Evolutionary conservation across 2,797 vertebrate genomes (phyloP), one percentile per base, ranked within the genome.

Genomic region (Xiphorhynchus erythropygius): DNA sequence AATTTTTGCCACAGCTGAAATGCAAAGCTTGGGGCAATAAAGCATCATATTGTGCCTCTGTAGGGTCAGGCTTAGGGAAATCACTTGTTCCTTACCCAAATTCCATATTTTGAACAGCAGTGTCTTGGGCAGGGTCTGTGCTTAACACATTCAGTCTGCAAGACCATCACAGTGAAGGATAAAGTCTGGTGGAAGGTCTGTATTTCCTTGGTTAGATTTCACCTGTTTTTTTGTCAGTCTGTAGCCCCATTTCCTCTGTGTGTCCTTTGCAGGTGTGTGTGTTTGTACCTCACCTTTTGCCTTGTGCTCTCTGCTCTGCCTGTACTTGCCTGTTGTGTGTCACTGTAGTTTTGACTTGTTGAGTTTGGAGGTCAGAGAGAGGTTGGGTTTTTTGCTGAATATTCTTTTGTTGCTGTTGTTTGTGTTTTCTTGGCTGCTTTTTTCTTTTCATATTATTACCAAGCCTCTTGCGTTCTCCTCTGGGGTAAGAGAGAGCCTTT

Each of bases 241-340:
- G 53, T 10, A 32, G 47, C 82, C 32, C 46, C 0, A 0, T 44
- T 78, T 89, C 30, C 53, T 84, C 47, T 67, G 13, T 7, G 6
- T 32, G n/a, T 30, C 23, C 25, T 44, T 81, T 47, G 18, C 91
- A 90, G 74, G 50, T 73, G 50, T 37, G 24, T 3, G 18, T 32
- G 67, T 63, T 76, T 63, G 60, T 75, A n/a, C 44, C 62, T 64
- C 78, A 25, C 53, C 37, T 84, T 77, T 60, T 80, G 78, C 70
- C 49, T 65, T 37, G 37, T 53, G 11, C n/a, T 82, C 28, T 81
- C 30, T 0, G 13, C 75, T 84, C 28, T 94, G 87, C 62, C 76
- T 71, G 30, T 35, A 32, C 95, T 88, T 91, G 88, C 69, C 73
- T 84, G 50, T 11, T 65, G 39, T n/a, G 25, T 87, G 70, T 90